Base-by-base conservation (phyloP, 2,888 invertebrate genomes). In the Amaurobius ferox region DNA sequence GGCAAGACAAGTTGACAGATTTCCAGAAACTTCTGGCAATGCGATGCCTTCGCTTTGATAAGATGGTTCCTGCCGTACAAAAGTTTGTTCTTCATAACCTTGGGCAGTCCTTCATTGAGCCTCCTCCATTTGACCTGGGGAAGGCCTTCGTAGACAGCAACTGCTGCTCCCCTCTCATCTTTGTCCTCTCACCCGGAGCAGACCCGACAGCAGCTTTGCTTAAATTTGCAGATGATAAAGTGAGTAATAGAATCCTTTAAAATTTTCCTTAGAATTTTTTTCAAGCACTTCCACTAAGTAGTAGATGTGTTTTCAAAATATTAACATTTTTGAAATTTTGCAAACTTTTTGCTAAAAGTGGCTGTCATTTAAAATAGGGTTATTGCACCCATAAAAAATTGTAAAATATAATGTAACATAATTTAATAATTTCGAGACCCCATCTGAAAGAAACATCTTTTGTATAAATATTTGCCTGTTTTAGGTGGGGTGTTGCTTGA, bases 141-240 rank as follows among this genome's bases (percentile, higher is more conserved):
- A 91, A 91, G 71, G 90, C 91, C 9, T 92, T 91, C 83, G 89
- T 89, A 19, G 92, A 92, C 90, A 91, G 91, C 88, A 90, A 90
- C 81, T 90, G 90, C 83, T 90, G 89, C 62, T 89, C 91, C n/a
- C 92, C 92, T 0, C 89, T 92, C 13, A 90, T 92, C 76, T 92
- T 92, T 89, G 90, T 92, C 19, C 89, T 92, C 70, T 92, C 92
- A 39, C 92, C 92, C 48, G 92, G 92, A 30, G 91, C 91, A 35
- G 92, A 92, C 89, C 92, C 92, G 9, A 91, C 91, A 89, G 91
- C 91, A 13, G 90, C 91, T 16, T 89, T 92, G 6, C 90, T 92
- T 66, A 92, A 92, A 89, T 92, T 92, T 90, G 92, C 92, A 29
- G 92, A 92, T 87, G 92, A 92, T 89, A 91, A 91, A 91, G 91